A percentile compares a stretch with the other conserved stretches of the same genome.
These are phyloP conservation scores for Trichonephila clavata DNA, from an alignment of 1,140 invertebrate species.

Conservation along the genomic window DNA sequence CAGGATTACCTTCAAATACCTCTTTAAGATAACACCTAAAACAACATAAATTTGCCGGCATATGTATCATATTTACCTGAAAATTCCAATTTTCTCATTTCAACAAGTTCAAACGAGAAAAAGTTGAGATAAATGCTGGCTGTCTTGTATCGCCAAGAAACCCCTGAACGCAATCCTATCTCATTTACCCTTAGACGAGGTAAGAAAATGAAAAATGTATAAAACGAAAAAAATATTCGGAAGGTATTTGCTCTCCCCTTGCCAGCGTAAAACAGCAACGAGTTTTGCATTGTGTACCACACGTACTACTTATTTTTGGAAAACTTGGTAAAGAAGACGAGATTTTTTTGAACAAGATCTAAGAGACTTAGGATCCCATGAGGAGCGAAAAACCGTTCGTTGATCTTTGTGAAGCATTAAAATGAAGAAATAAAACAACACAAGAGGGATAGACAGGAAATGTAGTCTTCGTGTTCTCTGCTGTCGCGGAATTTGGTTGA, in stretches of 20 bases:
- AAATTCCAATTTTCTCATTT: background rate
- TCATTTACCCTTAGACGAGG: background rate
- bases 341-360: constrained; percentile 28
- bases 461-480: background rate
- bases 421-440: constrained; percentile 17
- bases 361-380: constrained; percentile 2
- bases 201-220: constrained; percentile 37
- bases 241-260: background rate
- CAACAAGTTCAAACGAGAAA: background rate
- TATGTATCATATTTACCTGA: background rate
- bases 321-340: constrained; percentile 25
- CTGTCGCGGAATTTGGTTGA: background rate
- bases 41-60: background rate
- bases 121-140: background rate
- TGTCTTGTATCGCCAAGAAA: background rate
- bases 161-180: background rate
- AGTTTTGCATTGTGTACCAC: constrained; percentile 22
- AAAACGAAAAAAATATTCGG: background rate
- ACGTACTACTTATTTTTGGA: constrained; percentile 3
- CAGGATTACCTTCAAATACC: too few relatives aligned
- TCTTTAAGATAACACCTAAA: too few relatives aligned
- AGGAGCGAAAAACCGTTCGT: background rate
- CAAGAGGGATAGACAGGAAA: background rate
- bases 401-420: constrained; percentile 30
- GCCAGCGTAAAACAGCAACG: background rate